Evolutionary conservation across 2,113 vertebrate genomes (phyloP).

Genomic region (Tychaedon coryphoeus): DNA sequence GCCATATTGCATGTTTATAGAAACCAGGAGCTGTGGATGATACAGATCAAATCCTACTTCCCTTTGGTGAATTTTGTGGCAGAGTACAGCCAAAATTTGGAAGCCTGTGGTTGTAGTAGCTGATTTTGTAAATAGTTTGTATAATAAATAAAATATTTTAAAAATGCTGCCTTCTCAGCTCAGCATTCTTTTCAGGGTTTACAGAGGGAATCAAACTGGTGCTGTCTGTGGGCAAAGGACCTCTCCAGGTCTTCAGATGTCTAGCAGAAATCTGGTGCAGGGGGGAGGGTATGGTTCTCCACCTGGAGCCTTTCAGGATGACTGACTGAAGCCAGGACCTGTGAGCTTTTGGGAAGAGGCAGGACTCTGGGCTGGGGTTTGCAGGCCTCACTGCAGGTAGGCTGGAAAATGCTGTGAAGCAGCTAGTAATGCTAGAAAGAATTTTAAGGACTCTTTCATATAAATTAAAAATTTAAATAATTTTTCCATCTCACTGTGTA

Average conservation of each 20-base stretch:
- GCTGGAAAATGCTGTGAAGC: not conserved
- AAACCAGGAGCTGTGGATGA: constrained; percentile 50
- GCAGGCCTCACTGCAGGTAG: not conserved
- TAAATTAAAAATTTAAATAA: not conserved
- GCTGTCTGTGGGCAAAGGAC: not conserved
- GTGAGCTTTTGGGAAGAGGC: not conserved
- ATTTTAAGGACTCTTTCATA: not conserved
- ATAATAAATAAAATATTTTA: constrained; percentile 75
- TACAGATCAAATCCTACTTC: constrained; percentile 29
- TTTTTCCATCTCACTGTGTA: not conserved
- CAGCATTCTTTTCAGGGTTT: not conserved
- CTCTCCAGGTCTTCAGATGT: not conserved
- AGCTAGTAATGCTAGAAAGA: not conserved
- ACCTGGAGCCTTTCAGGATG: not conserved
- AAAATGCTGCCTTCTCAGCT: constrained; percentile 30
- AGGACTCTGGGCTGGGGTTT: not conserved
- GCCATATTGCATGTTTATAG: constrained; percentile 28
- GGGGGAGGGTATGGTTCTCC: not conserved
- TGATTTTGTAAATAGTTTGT: constrained; percentile 80
- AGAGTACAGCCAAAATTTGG: constrained; percentile 52
- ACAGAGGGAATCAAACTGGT: not conserved
- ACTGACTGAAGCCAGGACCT: not conserved
- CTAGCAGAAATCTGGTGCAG: not conserved
- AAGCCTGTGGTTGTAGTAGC: constrained; percentile 53
- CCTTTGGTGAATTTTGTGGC: constrained; percentile 31